Evolutionary conservation across 2,888 invertebrate species (phyloP).

Genomic region (Epirrhoe alternata): DNA sequence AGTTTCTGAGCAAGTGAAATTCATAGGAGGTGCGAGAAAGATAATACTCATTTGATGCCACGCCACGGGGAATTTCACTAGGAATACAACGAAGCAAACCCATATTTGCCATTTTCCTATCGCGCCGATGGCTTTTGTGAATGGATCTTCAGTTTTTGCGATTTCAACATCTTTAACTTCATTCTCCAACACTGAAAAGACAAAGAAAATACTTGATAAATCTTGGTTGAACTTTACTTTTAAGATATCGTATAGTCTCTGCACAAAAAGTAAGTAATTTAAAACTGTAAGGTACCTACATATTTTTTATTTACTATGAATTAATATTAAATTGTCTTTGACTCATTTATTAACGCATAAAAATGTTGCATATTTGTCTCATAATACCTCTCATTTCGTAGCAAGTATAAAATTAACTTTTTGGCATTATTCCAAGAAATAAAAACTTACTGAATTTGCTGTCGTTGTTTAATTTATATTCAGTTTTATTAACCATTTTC

Average conservation of each 20-base stretch:
- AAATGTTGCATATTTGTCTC: slow-evolving; percentile 9
- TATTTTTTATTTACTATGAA: background rate
- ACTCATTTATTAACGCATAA: slow-evolving; percentile 6
- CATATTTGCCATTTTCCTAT: slow-evolving; percentile 91
- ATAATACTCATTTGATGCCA: slow-evolving; percentile 93
- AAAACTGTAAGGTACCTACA: background rate
- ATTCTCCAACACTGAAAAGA: slow-evolving; percentile 74
- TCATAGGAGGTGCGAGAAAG: slow-evolving; percentile 89
- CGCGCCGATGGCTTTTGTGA: slow-evolving; percentile 89
- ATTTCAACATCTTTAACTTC: slow-evolving; percentile 63
- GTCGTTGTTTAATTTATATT: slow-evolving; percentile 42
- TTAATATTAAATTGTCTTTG: slow-evolving; percentile 5
- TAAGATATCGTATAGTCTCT: background rate
- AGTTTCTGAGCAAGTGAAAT: slow-evolving; percentile 78
- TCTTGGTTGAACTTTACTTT: background rate
- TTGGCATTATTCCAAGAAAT: slow-evolving; percentile 38
- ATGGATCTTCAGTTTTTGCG: slow-evolving; percentile 82
- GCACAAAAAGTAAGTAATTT: background rate
- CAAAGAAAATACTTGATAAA: slow-evolving; percentile 11
- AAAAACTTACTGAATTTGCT: slow-evolving; percentile 43
- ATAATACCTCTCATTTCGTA: slow-evolving; percentile 14
- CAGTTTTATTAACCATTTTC: slow-evolving; percentile 38
- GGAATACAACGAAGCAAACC: slow-evolving; percentile 88
- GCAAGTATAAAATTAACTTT: slow-evolving; percentile 31
- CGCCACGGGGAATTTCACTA: slow-evolving; percentile 91